Conservation (phyloP, 2,797 vertebrate genomes). For the Chaetodon trifasciatus region DNA sequence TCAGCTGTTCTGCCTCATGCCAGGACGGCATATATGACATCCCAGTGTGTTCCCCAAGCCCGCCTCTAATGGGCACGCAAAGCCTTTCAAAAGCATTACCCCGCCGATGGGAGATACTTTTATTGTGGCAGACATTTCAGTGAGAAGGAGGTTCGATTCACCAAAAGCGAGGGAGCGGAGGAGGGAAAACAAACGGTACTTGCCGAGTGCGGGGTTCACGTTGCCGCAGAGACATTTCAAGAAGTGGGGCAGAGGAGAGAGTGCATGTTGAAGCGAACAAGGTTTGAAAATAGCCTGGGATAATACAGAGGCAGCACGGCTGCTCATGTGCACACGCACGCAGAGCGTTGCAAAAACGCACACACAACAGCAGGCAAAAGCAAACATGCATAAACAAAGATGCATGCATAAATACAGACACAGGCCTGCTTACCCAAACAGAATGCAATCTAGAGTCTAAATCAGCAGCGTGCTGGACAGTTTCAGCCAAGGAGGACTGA, state of each 20-base stretch:
- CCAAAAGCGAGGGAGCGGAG: slow-evolving; percentile 44
- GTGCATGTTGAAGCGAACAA: slow-evolving; percentile 59
- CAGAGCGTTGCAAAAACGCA: slow-evolving; percentile 10
- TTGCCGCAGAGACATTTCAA: slow-evolving; percentile 68
- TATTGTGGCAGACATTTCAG: slow-evolving; percentile 72
- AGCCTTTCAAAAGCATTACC: slow-evolving; percentile 81
- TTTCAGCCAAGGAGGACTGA: slow-evolving; percentile 57
- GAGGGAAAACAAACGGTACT: slow-evolving; percentile 66
- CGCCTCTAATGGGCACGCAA: slow-evolving; percentile 73
- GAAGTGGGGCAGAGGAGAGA: slow-evolving; percentile 73
- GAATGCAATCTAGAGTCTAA: slow-evolving; percentile 18
- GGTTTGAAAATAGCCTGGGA: slow-evolving; percentile 82
- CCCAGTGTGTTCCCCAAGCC: slow-evolving; percentile 68
- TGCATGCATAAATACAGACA: slow-evolving; percentile 3
- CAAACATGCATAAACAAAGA: slow-evolving; percentile 35
- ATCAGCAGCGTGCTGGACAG: slow-evolving; percentile 33
- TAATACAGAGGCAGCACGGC: slow-evolving; percentile 58
- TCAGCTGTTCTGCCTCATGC: slow-evolving; percentile 61
- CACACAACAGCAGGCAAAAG: not conserved
- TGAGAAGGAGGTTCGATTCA: slow-evolving; percentile 68
- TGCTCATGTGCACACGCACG: slow-evolving; percentile 25
- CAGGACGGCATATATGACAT: slow-evolving; percentile 71
- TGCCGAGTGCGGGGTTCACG: slow-evolving; percentile 57
- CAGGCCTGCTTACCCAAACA: slow-evolving; percentile 1
- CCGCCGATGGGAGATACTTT: slow-evolving; percentile 65